These are phyloP conservation scores for Eulemur albifrons DNA, from an alignment of 2,797 vertebrate genomes.

Conservation along the genomic window DNA sequence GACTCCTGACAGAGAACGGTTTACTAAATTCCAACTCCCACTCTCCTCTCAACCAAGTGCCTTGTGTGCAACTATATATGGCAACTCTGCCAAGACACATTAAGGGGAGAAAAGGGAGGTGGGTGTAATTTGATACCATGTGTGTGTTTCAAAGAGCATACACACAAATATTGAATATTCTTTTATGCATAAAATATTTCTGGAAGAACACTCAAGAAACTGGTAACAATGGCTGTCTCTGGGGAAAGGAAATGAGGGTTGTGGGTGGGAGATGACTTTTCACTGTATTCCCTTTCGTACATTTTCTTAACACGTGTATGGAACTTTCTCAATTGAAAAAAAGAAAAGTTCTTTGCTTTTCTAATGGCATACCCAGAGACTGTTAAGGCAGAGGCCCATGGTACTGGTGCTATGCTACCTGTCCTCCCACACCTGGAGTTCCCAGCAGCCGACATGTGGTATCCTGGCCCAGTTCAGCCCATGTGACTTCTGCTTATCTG, in stretches of 20 bases:
- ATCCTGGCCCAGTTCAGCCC: background rate
- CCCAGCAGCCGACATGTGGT: background rate
- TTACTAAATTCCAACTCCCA: background rate
- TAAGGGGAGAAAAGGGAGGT: background rate
- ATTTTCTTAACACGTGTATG: background rate
- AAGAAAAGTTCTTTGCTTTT: background rate
- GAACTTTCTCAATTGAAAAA: background rate
- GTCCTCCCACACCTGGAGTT: background rate
- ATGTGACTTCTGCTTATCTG: background rate
- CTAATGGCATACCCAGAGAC: background rate
- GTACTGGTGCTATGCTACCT: background rate
- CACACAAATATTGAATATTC: slow-evolving; percentile 39
- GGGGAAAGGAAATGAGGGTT: background rate
- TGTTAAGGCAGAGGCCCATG: background rate
- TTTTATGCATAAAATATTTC: slow-evolving; percentile 56
- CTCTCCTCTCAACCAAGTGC: background rate
- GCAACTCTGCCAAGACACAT: background rate
- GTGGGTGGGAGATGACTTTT: background rate
- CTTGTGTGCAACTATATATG: background rate
- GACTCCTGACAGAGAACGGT: background rate
- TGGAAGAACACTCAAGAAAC: slow-evolving; percentile 39
- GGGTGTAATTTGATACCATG: background rate
- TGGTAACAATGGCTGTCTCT: slow-evolving; percentile 43
- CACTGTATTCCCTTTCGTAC: background rate
- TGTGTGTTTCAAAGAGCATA: slow-evolving; percentile 36